These are phyloP conservation scores for Catocala nupta DNA, from an alignment of 2,888 invertebrate species.

Conservation along the genomic window DNA sequence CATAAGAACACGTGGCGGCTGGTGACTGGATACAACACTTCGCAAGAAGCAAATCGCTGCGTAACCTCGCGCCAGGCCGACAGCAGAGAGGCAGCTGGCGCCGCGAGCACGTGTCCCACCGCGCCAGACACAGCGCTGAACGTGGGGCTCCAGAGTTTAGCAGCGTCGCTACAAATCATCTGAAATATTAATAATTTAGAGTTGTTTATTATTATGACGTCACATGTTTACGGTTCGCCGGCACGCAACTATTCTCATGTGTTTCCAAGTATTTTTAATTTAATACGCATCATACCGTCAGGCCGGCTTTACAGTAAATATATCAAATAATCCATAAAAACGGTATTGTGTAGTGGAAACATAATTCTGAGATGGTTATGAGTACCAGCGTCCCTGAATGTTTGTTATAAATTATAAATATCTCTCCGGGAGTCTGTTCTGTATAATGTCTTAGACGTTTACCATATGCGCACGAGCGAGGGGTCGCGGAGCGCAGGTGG, in stretches of 20 bases:
- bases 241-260: constrained; percentile 43
- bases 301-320: constrained; percentile 22
- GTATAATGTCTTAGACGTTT: background rate
- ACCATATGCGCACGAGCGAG: background rate
- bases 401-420: constrained; percentile 16
- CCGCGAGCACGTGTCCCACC: too few species aligned
- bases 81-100: too few species aligned
- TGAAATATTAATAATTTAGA: constrained; percentile 46
- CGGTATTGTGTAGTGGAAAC: constrained; percentile 14
- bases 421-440: constrained; percentile 4
- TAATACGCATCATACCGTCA: constrained; percentile 16
- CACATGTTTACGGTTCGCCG: constrained; percentile 44
- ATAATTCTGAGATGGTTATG: constrained; percentile 16
- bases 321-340: constrained; percentile 26
- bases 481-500: background rate
- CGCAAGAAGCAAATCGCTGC: too few species aligned
- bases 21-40: background rate
- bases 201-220: constrained; percentile 55
- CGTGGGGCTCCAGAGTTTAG: background rate
- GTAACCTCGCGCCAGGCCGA: too few species aligned
- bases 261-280: constrained; percentile 37
- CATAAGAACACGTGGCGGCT: background rate
- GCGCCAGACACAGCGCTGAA: too few species aligned
- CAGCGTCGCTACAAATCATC: constrained; percentile 50
- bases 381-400: constrained; percentile 19